Evolutionary conservation across 2,888 invertebrate genomes (phyloP).

Genomic region (Ophion ellenae): DNA sequence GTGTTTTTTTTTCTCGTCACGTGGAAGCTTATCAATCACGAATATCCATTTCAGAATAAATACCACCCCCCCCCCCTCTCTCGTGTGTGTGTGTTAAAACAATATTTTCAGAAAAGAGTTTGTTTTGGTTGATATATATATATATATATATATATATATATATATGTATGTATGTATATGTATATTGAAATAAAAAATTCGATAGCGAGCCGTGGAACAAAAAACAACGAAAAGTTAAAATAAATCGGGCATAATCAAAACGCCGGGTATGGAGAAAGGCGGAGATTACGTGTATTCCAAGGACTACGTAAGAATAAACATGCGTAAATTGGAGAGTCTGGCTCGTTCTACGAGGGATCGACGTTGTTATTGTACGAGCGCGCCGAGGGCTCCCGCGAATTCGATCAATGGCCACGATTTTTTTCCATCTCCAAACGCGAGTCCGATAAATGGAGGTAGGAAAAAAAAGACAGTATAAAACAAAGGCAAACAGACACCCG

Average conservation of each 20-base stretch:
- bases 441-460: neutral
- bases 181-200: too few species aligned
- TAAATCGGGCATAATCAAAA: neutral
- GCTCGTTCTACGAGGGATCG: constrained; percentile 34
- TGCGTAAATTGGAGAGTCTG: constrained; percentile 64
- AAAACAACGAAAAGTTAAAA: neutral
- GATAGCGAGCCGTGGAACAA: neutral
- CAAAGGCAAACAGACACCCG: neutral
- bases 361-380: constrained; percentile 15
- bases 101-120: too few species aligned
- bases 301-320: constrained; percentile 70
- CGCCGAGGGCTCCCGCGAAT: neutral
- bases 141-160: too few species aligned
- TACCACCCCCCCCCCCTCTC: neutral
- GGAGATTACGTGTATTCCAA: constrained; percentile 62
- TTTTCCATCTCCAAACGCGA: neutral
- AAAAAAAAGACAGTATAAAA: neutral
- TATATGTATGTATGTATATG: too few species aligned
- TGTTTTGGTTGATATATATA: too few species aligned
- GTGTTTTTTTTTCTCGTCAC: constrained; percentile 6
- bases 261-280: constrained; percentile 15
- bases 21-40: neutral
- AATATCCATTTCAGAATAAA: neutral
- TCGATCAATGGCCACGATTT: constrained; percentile 16
- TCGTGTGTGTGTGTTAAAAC: too few species aligned